These are phyloP conservation scores for Ashinkailepas kermadecensis DNA, from an alignment of 2,888 invertebrate species.

Conservation along the genomic window DNA sequence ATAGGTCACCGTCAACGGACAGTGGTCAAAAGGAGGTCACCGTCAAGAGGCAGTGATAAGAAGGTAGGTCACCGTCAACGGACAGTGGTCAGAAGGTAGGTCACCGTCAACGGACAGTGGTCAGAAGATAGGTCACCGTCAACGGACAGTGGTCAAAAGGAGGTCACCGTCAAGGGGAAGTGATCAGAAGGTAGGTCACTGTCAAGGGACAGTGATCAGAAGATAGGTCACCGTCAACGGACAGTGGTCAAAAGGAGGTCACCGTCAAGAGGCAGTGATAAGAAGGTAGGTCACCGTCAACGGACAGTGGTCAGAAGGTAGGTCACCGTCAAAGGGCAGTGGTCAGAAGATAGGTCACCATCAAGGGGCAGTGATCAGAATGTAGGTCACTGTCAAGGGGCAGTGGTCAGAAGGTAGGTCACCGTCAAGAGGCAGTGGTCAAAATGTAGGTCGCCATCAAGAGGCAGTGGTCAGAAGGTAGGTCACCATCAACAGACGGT, in stretches of 20 bases:
- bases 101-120: too few species aligned
- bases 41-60: not conserved
- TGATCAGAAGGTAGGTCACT: not conserved
- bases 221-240: too few species aligned
- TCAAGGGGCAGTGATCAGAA: not conserved
- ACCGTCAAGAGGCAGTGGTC: too few species aligned
- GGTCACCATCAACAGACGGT: too few species aligned
- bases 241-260: too few species aligned
- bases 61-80: not conserved
- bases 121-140: too few species aligned
- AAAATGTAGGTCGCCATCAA: too few species aligned
- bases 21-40: not conserved
- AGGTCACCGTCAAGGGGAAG: not conserved
- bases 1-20: not conserved
- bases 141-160: not conserved
- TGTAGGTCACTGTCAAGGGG: not conserved
- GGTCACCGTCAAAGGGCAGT: too few species aligned
- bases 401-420: not conserved
- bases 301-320: too few species aligned
- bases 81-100: not conserved
- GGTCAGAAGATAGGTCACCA: too few species aligned
- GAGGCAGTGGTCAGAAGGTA: not conserved
- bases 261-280: too few species aligned
- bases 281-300: too few species aligned
- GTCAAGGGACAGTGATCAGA: not conserved